These are phyloP conservation scores for Hippoglossus stenolepis DNA, from an alignment of 2,113 vertebrate species.

Conservation along the genomic window DNA sequence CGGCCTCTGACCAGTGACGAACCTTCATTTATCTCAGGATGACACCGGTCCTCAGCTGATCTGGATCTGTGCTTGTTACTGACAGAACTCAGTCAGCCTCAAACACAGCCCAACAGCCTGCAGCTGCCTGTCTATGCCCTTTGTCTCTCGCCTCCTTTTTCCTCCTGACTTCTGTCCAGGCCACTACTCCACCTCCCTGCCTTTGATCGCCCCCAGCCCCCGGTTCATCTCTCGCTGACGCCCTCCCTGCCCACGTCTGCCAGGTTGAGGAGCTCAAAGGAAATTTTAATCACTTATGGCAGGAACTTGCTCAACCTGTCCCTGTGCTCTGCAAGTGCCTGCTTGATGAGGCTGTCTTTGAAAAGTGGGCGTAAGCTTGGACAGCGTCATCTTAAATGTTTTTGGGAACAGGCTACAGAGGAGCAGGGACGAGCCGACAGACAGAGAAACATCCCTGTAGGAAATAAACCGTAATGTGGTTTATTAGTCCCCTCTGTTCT, in stretches of 20 bases:
- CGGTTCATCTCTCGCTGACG: conserved; percentile 10
- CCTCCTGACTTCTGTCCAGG: conserved; percentile 29
- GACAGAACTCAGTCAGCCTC: conserved; percentile 35
- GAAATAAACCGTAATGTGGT: conserved; percentile 43
- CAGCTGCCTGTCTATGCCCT: conserved; percentile 8
- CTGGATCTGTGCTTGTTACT: conserved; percentile 35
- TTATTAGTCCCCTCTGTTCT: conserved; percentile 40
- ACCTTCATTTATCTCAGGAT: conserved; percentile 9
- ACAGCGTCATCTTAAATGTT: conserved; percentile 16
- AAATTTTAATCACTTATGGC: conserved; percentile 33
- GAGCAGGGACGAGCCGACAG: conserved; percentile 20
- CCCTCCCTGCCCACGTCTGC: conserved; percentile 32
- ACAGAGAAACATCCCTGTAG: conserved; percentile 22
- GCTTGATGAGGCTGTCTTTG: too few species aligned
- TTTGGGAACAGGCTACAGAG: background rate
- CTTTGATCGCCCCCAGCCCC: conserved; percentile 50
- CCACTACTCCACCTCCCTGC: conserved; percentile 28
- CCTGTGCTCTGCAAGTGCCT: too few species aligned
- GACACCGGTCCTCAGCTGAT: background rate
- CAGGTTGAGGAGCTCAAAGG: conserved; percentile 50
- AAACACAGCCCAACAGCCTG: background rate
- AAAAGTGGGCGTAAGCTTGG: background rate
- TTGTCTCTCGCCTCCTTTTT: conserved; percentile 16
- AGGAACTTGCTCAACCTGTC: too few species aligned
- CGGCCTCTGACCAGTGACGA: background rate